Base-by-base conservation (phyloP, 2,888 invertebrate genomes). In the Ochropleura plecta region DNA sequence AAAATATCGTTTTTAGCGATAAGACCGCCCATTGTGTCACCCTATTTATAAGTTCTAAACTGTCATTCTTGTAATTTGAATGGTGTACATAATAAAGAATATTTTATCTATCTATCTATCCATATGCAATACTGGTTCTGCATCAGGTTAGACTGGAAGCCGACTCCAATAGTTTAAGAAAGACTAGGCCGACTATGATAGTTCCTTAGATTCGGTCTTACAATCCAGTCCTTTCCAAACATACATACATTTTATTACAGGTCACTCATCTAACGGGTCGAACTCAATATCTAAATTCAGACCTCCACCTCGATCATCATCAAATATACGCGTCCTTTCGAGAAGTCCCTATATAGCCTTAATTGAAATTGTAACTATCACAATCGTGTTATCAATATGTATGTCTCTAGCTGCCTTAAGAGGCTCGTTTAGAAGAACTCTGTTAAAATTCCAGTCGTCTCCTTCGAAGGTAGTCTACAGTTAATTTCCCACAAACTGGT, bases 401-500 rank as follows among this genome's bases (percentile, higher is more conserved):
- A 80, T 78, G 82, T 20, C 20, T 55, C 20, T 51, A 30, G 40
- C 53, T 44, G 57, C 46, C 76, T 44, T 73, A 30, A 51, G 49
- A 76, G 18, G 46, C 9, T 6, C 46, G 10, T 30, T 81, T 30
- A 62, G 48, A 49, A 46, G 82, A 78, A 82, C 42, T 57, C 12
- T 6, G 16, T 49, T 44, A 68, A 65, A 69, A 83, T 66, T 78
- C 55, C 42, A 63, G 40, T 18, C 48, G 8, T 53, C 14, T 62
- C 64, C 63, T 12, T 18, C 40, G 55, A 65, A 83, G 46, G 18
- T 20, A 8, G 20, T 30, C 16, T 14, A 80, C 73, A 71, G 79
- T 73, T 63, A 51, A 62, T 81, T 85, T 86, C 84, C 71, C 81
- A 86, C 68, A 76, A 79, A 78, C 67, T 73, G 66, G 76, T 74